These are phyloP conservation scores for Tragelaphus buxtoni DNA, from an alignment of 2,113 vertebrate genomes.

Conservation along the genomic window DNA sequence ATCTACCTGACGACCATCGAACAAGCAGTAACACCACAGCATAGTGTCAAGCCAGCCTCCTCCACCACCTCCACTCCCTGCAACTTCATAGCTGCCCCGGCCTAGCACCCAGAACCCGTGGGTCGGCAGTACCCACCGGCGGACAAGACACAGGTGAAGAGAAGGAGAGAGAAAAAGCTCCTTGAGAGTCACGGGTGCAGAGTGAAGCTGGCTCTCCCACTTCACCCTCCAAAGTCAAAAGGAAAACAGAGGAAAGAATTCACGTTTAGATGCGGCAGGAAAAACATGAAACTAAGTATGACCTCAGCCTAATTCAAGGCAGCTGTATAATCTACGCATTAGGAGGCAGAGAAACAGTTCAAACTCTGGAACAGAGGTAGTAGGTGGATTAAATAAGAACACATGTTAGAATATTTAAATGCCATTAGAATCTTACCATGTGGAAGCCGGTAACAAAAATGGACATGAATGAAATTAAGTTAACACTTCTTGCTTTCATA, in stretches of 20 bases:
- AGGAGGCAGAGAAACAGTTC: constrained; percentile 21
- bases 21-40: background rate
- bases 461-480: background rate
- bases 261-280: background rate
- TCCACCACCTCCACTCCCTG: background rate
- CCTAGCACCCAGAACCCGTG: background rate
- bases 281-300: constrained; percentile 36
- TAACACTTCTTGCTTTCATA: background rate
- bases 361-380: background rate
- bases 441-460: constrained; percentile 6
- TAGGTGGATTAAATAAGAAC: constrained; percentile 38
- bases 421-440: background rate
- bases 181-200: background rate
- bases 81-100: fast-evolving
- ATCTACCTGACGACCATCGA: background rate
- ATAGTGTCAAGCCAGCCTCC: background rate
- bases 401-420: constrained; percentile 39
- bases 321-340: background rate
- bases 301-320: constrained; percentile 48
- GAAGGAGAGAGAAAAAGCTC: background rate
- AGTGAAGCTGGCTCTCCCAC: background rate
- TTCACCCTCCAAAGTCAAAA: background rate
- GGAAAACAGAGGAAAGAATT: constrained; percentile 7
- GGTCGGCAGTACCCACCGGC: background rate
- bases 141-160: background rate